Evolutionary conservation across 1,140 invertebrate genomes (phyloP), one percentile per base, ranked within the genome.

Genomic region (Formica selysi): DNA sequence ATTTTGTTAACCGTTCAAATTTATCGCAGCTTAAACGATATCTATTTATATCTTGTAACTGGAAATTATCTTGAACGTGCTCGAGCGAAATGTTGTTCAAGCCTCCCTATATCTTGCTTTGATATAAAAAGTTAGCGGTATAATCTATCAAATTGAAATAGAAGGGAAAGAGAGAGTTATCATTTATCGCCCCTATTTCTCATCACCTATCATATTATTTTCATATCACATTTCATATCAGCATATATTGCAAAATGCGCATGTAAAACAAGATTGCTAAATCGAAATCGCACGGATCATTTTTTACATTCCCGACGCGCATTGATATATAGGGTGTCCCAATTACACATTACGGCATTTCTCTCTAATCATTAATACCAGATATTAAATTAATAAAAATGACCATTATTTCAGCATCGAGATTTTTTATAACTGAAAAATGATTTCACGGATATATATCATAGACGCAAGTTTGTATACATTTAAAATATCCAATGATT

Each of bases 271-370:
- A 67, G 41, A 51, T 51, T 81, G 22, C 51, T 22, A 73, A 81
- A 73, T 81, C 65, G 67, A 71, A 81, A 32, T 71, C 16, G 32
- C 44, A 36, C 16, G 36, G n/a, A 59, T 80, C 78, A 71, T 71
- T 59, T 71, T 59, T 71, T 41, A 71, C 36, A 70, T 19, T 54
- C 10, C 36, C 51, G 26, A 6, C 48, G 32, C 26, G 16, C 44
- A 26, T 19, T 4, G 13, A 38, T 16, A 71, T 41, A 26, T 10
- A 29, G 78, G 19, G 48, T 41, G 64, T 41, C 7, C 16, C 78
- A 11, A 19, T 51, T 38, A 22, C 32, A 32, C 3, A 32, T 0
- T 1, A 70, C 19, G 26, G 26, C 38, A 5, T 61, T 26, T 38
- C 8, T 26, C 0, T 68, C 19, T 16, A 26, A 26, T 67, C 19